Base-by-base conservation (phyloP, 2,888 invertebrate genomes). In the Cephus sareptanus region DNA sequence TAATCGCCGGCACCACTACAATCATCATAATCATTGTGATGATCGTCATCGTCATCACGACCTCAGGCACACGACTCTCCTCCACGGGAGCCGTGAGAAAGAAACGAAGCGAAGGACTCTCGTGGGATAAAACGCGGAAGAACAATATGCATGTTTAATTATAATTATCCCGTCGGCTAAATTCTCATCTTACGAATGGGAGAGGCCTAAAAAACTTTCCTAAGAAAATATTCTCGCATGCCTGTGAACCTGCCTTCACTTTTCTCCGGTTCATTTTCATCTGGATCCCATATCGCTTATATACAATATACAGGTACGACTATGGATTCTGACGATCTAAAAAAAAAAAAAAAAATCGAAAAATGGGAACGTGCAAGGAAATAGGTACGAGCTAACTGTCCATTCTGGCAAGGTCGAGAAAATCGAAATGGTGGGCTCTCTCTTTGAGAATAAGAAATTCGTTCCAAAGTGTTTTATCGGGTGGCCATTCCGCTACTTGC, bases 71-170 rank as follows among this genome's bases (percentile, higher is more conserved):
- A 40, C 15, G 13, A 40, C 40, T 40, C 40, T 40, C 40, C 1
- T 13, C 15, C 6, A 15, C 15, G 6, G 40, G 2, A 40, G 15
- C 15, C 86, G 86, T 86, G 87, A 85, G 87, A 87, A 88, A 81
- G 81, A 79, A 80, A 83, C 82, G 81, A 80, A 83, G 73, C 33
- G 76, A 71, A 81, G 80, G 79, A 74, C 79, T 83, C 84, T 85
- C 89, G 87, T 87, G 90, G 82, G 89, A 89, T 79, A 77, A 81
- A 13, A 13, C 23, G 69, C 37, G 30, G 73, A 74, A 69, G 83
- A 87, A 90, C 89, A 90, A 90, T 90, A 84, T 81, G 79, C 83
- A 84, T 85, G 85, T 89, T 89, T 89, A 88, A 89, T 90, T 89
- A 89, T 87, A 87, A 89, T 88, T 86, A 88, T 87, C 86, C 83